Base-by-base conservation (phyloP, 2,888 invertebrate genomes). In the Drosophila siamana region DNA sequence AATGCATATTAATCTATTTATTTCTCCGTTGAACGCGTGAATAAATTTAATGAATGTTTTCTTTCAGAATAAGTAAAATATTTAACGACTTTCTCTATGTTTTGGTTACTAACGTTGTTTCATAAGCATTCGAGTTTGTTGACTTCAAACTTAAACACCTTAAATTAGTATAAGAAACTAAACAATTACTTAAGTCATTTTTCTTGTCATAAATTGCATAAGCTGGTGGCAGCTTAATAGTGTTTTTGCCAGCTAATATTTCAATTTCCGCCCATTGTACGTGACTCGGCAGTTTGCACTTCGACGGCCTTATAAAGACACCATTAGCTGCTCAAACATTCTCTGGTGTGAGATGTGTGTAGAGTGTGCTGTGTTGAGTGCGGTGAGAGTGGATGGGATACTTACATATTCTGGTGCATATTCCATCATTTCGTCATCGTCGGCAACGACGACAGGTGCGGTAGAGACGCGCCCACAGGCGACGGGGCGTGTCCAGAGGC, bases 361-460 rank as follows among this genome's bases (percentile, higher is more conserved):
- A 13, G 36, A 13, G 16, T 19, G 11, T 7, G 16, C 4, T 28
- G 28, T 7, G 16, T n/a, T 28, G 28, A 1, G 41, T 36, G 33
- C n/a, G 33, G 36, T 8, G 36, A 15, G 36, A 15, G 36, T 38
- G 41, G 19, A 7, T 15, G 7, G 3, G n/a, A 22, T 60, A 91
- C 92, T 91, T 89, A 91, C 91, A 74, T 86, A 91, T 84, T 91
- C 78, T 51, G 92, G 90, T 28, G 92, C 92, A 79, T 92, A 91
- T 80, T 91, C 90, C 82, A 89, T 80, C 77, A 86, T 82, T 73
- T 89, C 89, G 60, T 89, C 89, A 65, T 87, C 88, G 36, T 86
- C 81, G 26, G 69, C 75, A 5, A 73, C 69, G 50, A 86, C 76
- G 41, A 78, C 79, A 74, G 83, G 83, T 62, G 80, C 63, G 15